Evolutionary conservation across 92 coral and sea anemone species (phyloP), one percentile per base, ranked within the genome.

Genomic region (Actinernus sp.): DNA sequence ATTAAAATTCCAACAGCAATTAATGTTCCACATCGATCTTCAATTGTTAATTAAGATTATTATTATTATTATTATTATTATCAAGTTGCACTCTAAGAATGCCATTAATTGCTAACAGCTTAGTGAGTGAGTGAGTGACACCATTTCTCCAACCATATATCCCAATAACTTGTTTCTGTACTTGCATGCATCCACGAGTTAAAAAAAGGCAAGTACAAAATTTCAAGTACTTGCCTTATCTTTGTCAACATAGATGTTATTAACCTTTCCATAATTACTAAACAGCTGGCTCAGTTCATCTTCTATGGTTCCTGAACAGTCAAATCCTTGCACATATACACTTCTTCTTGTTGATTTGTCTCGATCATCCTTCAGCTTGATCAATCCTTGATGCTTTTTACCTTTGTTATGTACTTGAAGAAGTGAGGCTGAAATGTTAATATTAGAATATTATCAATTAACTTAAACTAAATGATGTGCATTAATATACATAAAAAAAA

Each of bases 161-260:
- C n/a, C n/a, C n/a, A n/a, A n/a, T n/a, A n/a, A n/a, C n/a, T n/a
- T n/a, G n/a, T n/a, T n/a, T n/a, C n/a, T n/a, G n/a, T n/a, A n/a
- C n/a, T n/a, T n/a, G n/a, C n/a, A n/a, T n/a, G n/a, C n/a, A n/a
- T n/a, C n/a, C n/a, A n/a, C n/a, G n/a, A n/a, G n/a, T n/a, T n/a
- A n/a, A n/a, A n/a, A n/a, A n/a, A n/a, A n/a, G n/a, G n/a, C n/a
- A n/a, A n/a, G n/a, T n/a, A n/a, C n/a, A n/a, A n/a, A n/a, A n/a
- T n/a, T n/a, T n/a, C n/a, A n/a, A n/a, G n/a, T 41, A 54, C 73
- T 39, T 59, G 90, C 98, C 98, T 93, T 90, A 49, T 93, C 88
- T 56, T 93, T 93, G 55, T 93, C 98, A 65, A 93, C 66, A 74
- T 82, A 90, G n/a, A 93, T 68, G 48, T 74, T 90, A 19, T 68